Evolutionary conservation across 2,113 vertebrate genomes (phyloP).

Genomic region (Anguilla japonica): DNA sequence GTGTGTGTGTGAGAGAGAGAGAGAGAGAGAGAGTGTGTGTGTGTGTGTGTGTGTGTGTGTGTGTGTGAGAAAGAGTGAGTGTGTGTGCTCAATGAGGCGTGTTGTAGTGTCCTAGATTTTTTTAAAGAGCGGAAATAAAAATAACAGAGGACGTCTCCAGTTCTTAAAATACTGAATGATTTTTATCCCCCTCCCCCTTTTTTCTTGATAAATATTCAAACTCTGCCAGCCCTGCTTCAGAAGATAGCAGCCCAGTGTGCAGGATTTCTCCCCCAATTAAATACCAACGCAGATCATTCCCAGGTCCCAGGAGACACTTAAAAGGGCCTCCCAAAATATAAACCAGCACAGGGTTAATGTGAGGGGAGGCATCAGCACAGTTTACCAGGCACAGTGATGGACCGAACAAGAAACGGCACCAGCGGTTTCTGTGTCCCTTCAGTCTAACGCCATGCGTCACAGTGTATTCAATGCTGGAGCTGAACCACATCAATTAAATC

Average conservation of each 20-base stretch:
- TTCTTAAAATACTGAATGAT: background rate
- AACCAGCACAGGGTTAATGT: background rate
- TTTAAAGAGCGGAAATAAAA: background rate
- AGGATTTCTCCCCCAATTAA: background rate
- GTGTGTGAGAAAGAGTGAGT: background rate
- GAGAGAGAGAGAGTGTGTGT: no score
- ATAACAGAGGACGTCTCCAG: background rate
- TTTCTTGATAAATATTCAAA: constrained; percentile 2
- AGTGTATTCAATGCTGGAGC: background rate
- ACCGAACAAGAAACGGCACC: background rate
- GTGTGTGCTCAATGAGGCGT: background rate
- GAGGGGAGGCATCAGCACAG: background rate
- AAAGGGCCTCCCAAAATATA: background rate
- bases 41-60: background rate
- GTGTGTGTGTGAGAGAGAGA: background rate
- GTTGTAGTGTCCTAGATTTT: background rate
- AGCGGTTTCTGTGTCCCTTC: background rate
- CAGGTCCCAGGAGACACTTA: background rate
- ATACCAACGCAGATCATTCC: background rate
- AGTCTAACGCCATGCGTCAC: background rate
- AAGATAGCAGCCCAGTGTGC: background rate
- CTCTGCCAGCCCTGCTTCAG: background rate
- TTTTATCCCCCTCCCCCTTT: background rate
- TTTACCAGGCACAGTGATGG: background rate
- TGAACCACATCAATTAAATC: background rate